Evolutionary conservation across 2,113 vertebrate genomes (phyloP), one percentile per base, ranked within the genome.

Genomic region (Platysternon megacephalum): DNA sequence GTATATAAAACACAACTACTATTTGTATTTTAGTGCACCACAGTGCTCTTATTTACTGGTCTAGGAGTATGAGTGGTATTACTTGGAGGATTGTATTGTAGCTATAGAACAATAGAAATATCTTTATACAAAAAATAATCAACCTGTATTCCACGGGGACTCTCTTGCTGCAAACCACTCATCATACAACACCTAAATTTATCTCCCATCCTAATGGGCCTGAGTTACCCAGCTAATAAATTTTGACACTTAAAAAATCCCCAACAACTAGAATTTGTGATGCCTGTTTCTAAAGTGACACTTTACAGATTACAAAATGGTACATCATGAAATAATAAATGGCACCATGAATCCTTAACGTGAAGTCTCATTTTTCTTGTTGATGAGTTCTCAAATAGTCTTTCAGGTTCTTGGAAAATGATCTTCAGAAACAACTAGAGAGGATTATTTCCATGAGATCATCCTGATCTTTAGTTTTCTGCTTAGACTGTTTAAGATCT

Each of bases 271-370:
- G 91, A 93, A 93, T 96, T 79, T 96, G 93, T 3, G 26, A 91
- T 90, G 85, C 82, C 79, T 95, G 52, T 90, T 97, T 96, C 91
- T 79, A 89, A 97, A 97, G 92, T 93, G 84, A 81, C 90, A 95
- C 56, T 49, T 29, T 55, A 79, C n/a, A 93, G 84, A 97, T 97
- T 95, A 97, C 78, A 92, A 95, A 95, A 91, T 89, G 79, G 42
- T 97, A 35, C 79, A 93, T 95, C 48, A 82, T 79, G 86, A 91
- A 78, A 95, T 94, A 97, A 94, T 95, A 93, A 96, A 97, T 95
- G 90, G 76, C 79, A 91, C 52, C 42, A 83, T 79, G 85, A 96
- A 89, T 90, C 48, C 93, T 91, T 91, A 61, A 58, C 82, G 61
- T 52, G 88, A 95, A 96, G 49, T 61, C 52, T 94, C 95, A 97